Percentiles rank a stretch among this genome's conserved stretches.
Conservation (phyloP, 92 coral and sea anemone species). For the Zoanthus solanderi region DNA sequence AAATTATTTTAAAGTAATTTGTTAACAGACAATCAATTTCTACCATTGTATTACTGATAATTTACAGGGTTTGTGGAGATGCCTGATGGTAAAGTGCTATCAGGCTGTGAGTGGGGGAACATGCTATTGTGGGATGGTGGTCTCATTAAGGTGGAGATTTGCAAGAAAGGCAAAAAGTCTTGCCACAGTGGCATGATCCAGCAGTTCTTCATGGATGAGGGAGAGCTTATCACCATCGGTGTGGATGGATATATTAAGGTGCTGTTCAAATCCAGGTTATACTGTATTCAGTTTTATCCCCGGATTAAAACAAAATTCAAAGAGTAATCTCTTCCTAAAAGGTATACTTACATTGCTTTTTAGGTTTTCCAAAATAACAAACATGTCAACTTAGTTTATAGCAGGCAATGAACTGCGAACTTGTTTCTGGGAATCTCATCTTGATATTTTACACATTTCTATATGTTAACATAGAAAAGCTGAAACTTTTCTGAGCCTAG, state of each 20-base stretch:
- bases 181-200: conserved; percentile 99
- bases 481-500: too few relatives aligned
- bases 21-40: not conserved
- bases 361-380: too few relatives aligned
- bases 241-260: conserved; percentile 97
- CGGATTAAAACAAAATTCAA: too few relatives aligned
- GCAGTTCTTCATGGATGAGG: conserved; percentile 99
- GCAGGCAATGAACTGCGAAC: too few relatives aligned
- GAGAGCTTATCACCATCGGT: conserved; percentile 97
- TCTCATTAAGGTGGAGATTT: conserved; percentile 95
- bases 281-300: too few relatives aligned
- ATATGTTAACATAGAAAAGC: too few relatives aligned
- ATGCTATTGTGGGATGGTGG: conserved; percentile 99
- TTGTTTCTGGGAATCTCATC: too few relatives aligned
- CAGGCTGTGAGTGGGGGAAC: conserved; percentile 99
- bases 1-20: too few relatives aligned
- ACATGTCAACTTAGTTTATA: too few relatives aligned
- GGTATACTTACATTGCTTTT: too few relatives aligned
- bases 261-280: not conserved
- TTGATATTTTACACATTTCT: too few relatives aligned
- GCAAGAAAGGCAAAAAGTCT: conserved; percentile 93
- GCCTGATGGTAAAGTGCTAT: conserved; percentile 97
- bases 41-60: not conserved
- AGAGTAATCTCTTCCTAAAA: too few relatives aligned
- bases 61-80: conserved; percentile 79